Evolutionary conservation across 1,140 invertebrate genomes (phyloP), one percentile per base, ranked within the genome.

Genomic region (Helicoverpa zea): DNA sequence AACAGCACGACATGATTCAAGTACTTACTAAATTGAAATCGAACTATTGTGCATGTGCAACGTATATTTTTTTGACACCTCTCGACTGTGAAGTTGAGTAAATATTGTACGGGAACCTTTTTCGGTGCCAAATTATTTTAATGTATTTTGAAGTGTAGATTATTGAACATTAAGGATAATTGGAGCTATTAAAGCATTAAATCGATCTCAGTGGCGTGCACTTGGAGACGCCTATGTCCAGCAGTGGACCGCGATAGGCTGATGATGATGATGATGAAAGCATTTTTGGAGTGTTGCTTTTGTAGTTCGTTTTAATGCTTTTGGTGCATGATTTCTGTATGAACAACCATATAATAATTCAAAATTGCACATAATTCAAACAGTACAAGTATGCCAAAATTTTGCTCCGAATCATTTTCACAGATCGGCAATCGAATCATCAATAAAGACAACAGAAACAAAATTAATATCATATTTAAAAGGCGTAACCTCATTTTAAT

Each of bases 1-100:
- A 78, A 86, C 88, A 88, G 88, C 88, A 80, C 84, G 87, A 78
- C 51, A 59, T 59, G 5, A 43, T 66, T 77, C 16, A 75, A 75
- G 58, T 23, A 63, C 73, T 23, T 23, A 51, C 58, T 23, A 75
- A 75, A 75, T 75, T 29, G 73, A 75, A 49, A 2, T 49, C 12
- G 35, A 61, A 12, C 47, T 35, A 52, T 77, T 77, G 59, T 76
- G 18, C 30, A 30, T 63, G 59, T 64, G 43, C 35, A 77, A 77
- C 47, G 59, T 52, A 35, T n/a, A 43, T 64, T 64, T 77, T 52
- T 77, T 10, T 11, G 4, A 76, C 18, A 59, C 73, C 18, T 76
- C 35, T 76, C 51, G 5, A 51, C n/a, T 14, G 0, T 13, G 47
- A 30, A 56, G 51, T 73, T 52, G 23, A 2, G 3, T 74, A 56